Percentiles rank a stretch among this genome's conserved stretches.
phyloP scores from a whole-genome alignment of 1,140 invertebrate species.

The Cecropterus lyciades region DNA sequence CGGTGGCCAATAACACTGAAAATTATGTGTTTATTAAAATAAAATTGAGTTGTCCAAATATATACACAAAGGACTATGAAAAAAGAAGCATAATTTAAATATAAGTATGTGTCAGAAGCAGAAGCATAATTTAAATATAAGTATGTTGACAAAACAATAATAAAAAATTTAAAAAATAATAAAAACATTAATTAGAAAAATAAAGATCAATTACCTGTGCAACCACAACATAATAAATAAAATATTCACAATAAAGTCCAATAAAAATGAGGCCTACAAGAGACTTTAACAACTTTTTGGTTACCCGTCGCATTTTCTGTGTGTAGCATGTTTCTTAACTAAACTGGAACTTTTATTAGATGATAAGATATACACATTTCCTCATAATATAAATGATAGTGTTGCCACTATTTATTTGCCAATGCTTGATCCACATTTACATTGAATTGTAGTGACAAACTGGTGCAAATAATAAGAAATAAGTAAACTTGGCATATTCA shows the following conservation, averaged over 20 bases:
- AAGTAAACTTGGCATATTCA: no score
- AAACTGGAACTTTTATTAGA: neutral
- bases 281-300: slow-evolving; percentile 56
- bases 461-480: no score
- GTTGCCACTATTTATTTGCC: no score
- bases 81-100: no score
- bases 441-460: no score
- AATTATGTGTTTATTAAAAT: slow-evolving; percentile 28
- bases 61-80: no score
- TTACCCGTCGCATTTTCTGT: slow-evolving; percentile 55
- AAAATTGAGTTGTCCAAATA: no score
- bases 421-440: no score
- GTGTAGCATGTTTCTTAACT: neutral
- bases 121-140: no score
- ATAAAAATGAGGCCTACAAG: slow-evolving; percentile 57
- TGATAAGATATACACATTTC: slow-evolving; percentile 4
- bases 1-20: slow-evolving; percentile 67
- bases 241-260: slow-evolving; percentile 65
- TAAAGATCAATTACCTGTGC: slow-evolving; percentile 52
- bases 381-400: neutral
- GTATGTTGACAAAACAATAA: no score
- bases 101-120: no score
- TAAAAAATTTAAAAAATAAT: neutral
- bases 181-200: slow-evolving; percentile 14
- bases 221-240: slow-evolving; percentile 68